Evolutionary conservation across 2,113 vertebrate species (phyloP), one percentile per base, ranked within the genome.

Genomic region (Miniopterus natalensis): DNA sequence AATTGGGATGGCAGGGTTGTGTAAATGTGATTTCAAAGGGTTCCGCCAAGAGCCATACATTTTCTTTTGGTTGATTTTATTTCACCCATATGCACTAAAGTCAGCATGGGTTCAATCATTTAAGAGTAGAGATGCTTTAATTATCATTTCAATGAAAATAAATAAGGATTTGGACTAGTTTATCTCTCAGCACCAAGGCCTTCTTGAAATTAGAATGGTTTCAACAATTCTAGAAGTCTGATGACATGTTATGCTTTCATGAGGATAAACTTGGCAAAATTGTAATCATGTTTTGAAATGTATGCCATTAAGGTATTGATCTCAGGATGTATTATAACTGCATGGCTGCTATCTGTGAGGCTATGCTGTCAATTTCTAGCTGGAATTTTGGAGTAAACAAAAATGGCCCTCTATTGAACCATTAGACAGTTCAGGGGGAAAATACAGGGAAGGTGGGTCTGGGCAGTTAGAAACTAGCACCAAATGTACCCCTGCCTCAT

Each of bases 1-100:
- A 90, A 91, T 85, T 92, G 59, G 51, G 29, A 84, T 51, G 75
- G 21, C 51, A 87, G 84, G 79, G 12, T 49, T 92, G 40, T 49
- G 8, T 36, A 51, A 18, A 55, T 68, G 5, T 66, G 53, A 87
- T 87, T 18, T 85, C 71, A 81, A 70, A 79, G 53, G 25, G 15
- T 66, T 92, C 8, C 40, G n/a, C 81, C 29, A 91, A 88, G n/a
- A 94, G 65, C 36, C 70, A 94, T 84, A 92, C 49, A 70, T 95
- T 96, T 97, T 88, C 55, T 90, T 92, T 53, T 31, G 25, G 75
- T 83, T 79, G 57, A 95, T 95, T 96, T 97, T 96, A 88, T 86
- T 94, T 95, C 21, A 49, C 2, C 31, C 21, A 89, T 20, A 84
- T 85, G 59, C 27, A 25, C 63, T 95, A 92, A 96, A 81, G 88